phyloP scores from a whole-genome alignment of 1,140 invertebrate genomes.

The Chrysopa pallens region DNA sequence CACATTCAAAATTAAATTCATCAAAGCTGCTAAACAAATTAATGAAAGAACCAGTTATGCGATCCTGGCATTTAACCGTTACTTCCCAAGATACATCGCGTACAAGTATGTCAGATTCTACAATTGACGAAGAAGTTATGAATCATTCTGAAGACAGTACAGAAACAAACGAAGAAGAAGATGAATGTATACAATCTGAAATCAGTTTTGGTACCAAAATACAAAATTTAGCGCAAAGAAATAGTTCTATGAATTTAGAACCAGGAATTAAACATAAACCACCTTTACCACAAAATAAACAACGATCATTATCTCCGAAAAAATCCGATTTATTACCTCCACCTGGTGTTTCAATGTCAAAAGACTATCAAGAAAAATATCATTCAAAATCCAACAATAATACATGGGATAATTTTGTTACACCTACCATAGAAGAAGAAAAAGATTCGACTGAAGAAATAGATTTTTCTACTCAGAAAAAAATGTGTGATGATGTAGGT shows the following conservation, averaged over 20 bases:
- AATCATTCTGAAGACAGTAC: constrained; percentile 4
- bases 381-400: no score
- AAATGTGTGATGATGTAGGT: no score
- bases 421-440: no score
- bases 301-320: no score
- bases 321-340: no score
- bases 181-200: constrained; percentile 1
- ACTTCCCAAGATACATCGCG: no score
- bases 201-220: constrained; percentile 2
- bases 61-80: constrained; percentile 9
- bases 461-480: no score
- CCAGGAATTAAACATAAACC: constrained; percentile 12
- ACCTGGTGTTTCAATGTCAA: no score
- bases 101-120: constrained; percentile 3
- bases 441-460: no score
- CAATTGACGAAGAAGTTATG: constrained; percentile 4
- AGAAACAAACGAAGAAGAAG: not conserved
- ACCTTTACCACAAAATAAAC: constrained; percentile 6
- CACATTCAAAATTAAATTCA: constrained; percentile 11
- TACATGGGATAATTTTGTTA: no score
- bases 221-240: constrained; percentile 3
- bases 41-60: constrained; percentile 10
- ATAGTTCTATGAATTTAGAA: not conserved
- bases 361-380: no score
- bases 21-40: constrained; percentile 12